Conservation (phyloP, 2,797 vertebrate genomes). For the Pelobates cultripes region DNA sequence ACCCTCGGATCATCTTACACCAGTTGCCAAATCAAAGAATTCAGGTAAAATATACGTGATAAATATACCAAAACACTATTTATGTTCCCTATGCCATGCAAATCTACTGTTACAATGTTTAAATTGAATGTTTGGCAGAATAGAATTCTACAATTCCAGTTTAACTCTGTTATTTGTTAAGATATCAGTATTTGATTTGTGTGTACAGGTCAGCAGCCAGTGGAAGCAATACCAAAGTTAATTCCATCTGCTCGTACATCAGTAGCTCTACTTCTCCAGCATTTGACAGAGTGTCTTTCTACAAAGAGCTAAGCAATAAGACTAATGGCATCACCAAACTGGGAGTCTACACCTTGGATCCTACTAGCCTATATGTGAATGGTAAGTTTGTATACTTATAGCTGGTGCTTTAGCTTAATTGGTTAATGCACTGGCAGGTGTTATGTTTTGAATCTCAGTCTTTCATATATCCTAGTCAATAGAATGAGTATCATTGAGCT, state of each 20-base stretch:
- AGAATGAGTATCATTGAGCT: too few relatives aligned
- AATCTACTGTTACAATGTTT: too few relatives aligned
- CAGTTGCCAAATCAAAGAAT: neutral
- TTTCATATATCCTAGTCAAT: too few relatives aligned
- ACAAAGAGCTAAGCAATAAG: conserved; percentile 61
- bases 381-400: conserved; percentile 55
- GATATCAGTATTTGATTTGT: neutral
- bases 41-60: neutral
- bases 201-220: conserved; percentile 61
- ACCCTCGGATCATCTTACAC: neutral
- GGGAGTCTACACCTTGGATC: conserved; percentile 67
- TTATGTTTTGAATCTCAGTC: too few relatives aligned
- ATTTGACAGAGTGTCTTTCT: conserved; percentile 59
- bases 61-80: too few relatives aligned
- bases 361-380: conserved; percentile 67
- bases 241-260: conserved; percentile 64
- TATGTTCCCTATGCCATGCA: too few relatives aligned
- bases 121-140: too few relatives aligned
- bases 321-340: conserved; percentile 60
- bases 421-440: too few relatives aligned
- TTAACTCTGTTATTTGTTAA: too few relatives aligned
- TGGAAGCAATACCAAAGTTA: conserved; percentile 61
- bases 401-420: too few relatives aligned
- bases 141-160: too few relatives aligned
- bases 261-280: neutral